Base-by-base conservation (phyloP, 2,888 invertebrate genomes). In the Lepidocyrtoides sp. region DNA sequence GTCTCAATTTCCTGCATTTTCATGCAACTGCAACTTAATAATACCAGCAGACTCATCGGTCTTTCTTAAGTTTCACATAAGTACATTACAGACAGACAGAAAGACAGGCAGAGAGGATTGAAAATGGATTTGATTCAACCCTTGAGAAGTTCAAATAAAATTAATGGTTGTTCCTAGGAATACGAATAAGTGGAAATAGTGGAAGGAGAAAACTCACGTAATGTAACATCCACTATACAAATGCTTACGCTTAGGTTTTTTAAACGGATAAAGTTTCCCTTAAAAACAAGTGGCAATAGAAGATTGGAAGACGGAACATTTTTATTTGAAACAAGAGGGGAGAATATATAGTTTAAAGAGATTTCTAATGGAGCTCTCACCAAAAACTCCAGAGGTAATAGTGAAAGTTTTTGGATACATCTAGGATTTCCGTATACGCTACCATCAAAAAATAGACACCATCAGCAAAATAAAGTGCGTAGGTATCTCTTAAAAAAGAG, bases 321-420 rank as follows among this genome's bases (percentile, higher is more conserved):
- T 84, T 84, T 84, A 84, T 51, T 84, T 20, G 54, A 72, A 72
- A 72, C 72, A 84, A 82, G 63, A 66, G 32, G 63, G 57, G 44
- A 23, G 7, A 57, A 2, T 4, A 60, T 36, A 8, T 12, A 36
- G 54, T 29, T 72, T 23, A 86, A 41, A 57, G 44, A 75, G 85
- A 85, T 72, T 66, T 48, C 29, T 12, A 36, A 63, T 41, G 82
- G 44, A 63, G 66, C 32, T 72, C 54, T 5, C n/a, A 8, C 48
- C 48, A 41, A 14, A 51, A 51, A 51, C n/a, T 12, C 44, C 8
- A 79, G 8, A 12, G 14, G 23, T 14, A 79, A 32, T 14, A 7
- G 32, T n/a, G 7, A 36, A 54, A 51, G 26, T 23, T 26, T n/a
- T 17, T 36, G 10, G 8, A n/a, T 69, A 36, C 32, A 69, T 14